These are phyloP conservation scores for Glyphotaelius pellucidus DNA, from an alignment of 2,888 invertebrate species.

Conservation along the genomic window DNA sequence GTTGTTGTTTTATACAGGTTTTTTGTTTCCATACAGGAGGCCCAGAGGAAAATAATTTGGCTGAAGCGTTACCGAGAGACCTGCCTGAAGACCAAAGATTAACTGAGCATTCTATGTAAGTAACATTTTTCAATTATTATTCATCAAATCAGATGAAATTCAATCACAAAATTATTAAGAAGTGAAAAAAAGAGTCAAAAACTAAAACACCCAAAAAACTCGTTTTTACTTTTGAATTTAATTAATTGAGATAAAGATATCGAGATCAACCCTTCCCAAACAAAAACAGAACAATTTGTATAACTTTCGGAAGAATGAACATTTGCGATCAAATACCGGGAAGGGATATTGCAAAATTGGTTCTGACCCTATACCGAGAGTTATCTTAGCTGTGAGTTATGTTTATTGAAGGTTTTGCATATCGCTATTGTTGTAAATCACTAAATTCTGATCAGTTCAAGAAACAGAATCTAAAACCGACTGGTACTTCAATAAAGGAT, in stretches of 20 bases:
- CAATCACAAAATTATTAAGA: neutral
- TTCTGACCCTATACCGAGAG: neutral
- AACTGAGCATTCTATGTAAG: too few species aligned
- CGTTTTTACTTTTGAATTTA: neutral
- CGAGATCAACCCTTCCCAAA: neutral
- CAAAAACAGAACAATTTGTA: neutral
- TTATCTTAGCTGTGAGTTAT: slow-evolving; percentile 15
- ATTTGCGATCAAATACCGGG: neutral
- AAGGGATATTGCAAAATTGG: slow-evolving; percentile 7
- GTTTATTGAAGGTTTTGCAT: slow-evolving; percentile 19
- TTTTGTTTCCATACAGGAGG: too few species aligned
- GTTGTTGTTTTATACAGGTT: too few species aligned
- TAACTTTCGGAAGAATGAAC: slow-evolving; percentile 12
- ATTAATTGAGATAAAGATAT: neutral
- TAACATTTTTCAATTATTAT: too few species aligned
- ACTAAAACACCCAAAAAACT: neutral
- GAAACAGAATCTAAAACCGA: neutral
- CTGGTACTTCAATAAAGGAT: neutral
- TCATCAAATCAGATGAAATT: too few species aligned
- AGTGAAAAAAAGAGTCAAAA: neutral
- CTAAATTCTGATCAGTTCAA: neutral
- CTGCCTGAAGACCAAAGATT: too few species aligned
- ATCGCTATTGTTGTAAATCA: slow-evolving; percentile 13
- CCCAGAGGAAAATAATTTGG: too few species aligned
- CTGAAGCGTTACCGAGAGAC: too few species aligned